A percentile compares a stretch with the other conserved stretches of the same genome.
phyloP scores from a whole-genome alignment of 2,113 vertebrate genomes.

The Vanacampus margaritifer region DNA sequence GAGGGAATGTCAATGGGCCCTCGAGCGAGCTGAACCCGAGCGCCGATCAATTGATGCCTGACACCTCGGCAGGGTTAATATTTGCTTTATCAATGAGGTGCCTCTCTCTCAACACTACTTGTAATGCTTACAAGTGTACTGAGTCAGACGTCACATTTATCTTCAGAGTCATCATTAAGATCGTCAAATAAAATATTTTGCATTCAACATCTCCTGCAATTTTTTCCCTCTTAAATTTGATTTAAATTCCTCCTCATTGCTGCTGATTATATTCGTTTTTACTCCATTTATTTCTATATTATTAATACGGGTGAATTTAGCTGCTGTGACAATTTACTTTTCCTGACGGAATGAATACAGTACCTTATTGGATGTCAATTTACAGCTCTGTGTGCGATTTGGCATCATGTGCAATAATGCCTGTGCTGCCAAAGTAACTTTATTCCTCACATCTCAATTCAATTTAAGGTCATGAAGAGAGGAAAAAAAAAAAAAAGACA shows the following conservation, averaged over 20 bases:
- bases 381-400: no score
- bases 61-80: constrained; percentile 59
- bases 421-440: no score
- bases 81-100: constrained; percentile 8
- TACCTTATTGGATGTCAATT: no score
- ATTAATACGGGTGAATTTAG: no score
- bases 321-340: no score
- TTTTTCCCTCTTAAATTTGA: not conserved
- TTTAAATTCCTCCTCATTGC: no score
- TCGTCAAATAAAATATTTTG: not conserved
- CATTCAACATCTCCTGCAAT: not conserved
- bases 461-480: not conserved
- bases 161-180: not conserved
- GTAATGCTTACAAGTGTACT: constrained; percentile 51
- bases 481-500: not conserved
- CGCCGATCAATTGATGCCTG: constrained; percentile 68
- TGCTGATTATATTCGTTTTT: no score
- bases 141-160: not conserved
- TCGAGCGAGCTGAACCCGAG: constrained; percentile 18
- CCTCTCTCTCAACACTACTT: constrained; percentile 29
- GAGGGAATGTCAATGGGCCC: constrained; percentile 75
- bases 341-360: no score
- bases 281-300: no score
- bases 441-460: no score
- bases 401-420: no score